Percentiles rank a stretch among this genome's conserved stretches.
Evolutionary conservation across 1,140 invertebrate genomes (phyloP).

Genomic region (Dendroctonus ponderosae): DNA sequence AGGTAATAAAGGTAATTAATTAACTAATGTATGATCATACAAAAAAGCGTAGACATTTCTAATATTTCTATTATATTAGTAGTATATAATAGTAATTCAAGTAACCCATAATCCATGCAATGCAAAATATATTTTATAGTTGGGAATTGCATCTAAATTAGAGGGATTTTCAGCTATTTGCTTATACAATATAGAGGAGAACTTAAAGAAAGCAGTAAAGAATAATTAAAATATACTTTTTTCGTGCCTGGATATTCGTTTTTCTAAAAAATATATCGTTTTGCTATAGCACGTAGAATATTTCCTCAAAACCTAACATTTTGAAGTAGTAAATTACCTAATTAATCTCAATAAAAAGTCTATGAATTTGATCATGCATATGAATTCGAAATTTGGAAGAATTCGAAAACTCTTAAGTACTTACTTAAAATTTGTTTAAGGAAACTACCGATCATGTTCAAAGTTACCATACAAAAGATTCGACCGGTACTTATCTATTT

Average conservation of each 20-base stretch:
- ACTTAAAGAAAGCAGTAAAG: background rate
- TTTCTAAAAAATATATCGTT: background rate
- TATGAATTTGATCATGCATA: background rate
- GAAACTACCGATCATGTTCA: background rate
- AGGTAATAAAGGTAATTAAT: background rate
- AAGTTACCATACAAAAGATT: background rate
- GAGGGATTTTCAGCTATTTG: too few relatives aligned
- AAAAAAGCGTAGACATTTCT: background rate
- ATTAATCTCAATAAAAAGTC: background rate
- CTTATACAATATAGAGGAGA: background rate
- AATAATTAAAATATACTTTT: background rate
- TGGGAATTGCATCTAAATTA: too few relatives aligned
- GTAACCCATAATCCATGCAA: too few relatives aligned
- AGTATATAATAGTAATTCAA: too few relatives aligned
- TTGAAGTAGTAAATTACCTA: background rate
- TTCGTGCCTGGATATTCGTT: background rate
- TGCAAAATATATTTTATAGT: too few relatives aligned
- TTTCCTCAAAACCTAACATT: background rate
- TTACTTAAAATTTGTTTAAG: too few relatives aligned
- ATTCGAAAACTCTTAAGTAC: background rate
- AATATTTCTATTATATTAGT: background rate
- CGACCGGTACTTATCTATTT: background rate
- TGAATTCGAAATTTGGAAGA: background rate
- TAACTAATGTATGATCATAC: background rate
- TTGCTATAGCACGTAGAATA: background rate